Conservation (phyloP, 1,140 invertebrate genomes). For the Rhagoletis zephyria region DNA sequence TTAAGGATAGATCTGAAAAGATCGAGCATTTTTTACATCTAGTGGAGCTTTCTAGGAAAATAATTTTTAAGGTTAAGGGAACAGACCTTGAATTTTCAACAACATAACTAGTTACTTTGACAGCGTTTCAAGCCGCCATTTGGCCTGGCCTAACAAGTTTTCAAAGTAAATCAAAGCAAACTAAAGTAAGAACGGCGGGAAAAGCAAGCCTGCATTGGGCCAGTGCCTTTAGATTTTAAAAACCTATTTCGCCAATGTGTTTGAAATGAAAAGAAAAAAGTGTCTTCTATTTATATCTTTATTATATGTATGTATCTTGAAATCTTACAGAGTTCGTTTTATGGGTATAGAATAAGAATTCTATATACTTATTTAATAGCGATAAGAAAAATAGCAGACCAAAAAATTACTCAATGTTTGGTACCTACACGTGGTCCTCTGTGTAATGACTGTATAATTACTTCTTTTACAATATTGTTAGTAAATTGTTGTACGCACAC, state of each 20-base stretch:
- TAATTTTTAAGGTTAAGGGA: no score
- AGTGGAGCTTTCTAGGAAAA: no score
- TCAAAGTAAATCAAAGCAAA: no score
- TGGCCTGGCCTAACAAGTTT: no score
- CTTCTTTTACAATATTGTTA: conserved; percentile 35
- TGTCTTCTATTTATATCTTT: conserved; percentile 1
- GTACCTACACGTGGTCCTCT: not conserved
- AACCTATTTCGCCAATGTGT: not conserved
- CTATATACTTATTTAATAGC: conserved; percentile 14
- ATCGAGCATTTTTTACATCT: no score
- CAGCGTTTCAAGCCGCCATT: no score
- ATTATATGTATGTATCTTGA: conserved; percentile 34
- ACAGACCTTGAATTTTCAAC: no score
- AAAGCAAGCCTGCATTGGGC: no score
- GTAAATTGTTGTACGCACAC: conserved; percentile 2
- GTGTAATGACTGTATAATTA: not conserved
- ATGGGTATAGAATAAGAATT: conserved; percentile 5
- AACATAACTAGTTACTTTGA: no score
- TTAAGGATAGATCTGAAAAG: no score
- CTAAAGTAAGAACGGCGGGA: no score
- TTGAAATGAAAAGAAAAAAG: not conserved
- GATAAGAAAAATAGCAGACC: conserved; percentile 37
- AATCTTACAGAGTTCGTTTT: conserved; percentile 26
- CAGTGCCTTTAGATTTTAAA: not conserved
- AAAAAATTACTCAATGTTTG: not conserved